Evolutionary conservation across 2,888 invertebrate genomes (phyloP).

Genomic region (Temnothorax ravouxi): DNA sequence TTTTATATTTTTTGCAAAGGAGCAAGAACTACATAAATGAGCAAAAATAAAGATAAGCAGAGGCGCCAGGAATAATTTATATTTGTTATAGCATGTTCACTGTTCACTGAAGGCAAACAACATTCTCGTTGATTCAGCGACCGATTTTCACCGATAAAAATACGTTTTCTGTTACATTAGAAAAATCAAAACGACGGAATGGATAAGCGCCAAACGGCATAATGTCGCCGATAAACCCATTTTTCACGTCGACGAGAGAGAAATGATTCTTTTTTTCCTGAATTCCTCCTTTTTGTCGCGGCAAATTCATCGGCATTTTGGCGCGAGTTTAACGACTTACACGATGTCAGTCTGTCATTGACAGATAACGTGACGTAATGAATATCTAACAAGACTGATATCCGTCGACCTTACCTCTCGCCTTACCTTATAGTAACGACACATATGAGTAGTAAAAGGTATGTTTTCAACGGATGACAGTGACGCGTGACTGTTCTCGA

Average conservation of each 20-base stretch:
- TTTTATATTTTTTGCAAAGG: background rate
- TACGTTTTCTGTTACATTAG: slow-evolving; percentile 44
- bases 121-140: background rate
- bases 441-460: slow-evolving; percentile 19
- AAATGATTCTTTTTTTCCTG: slow-evolving; percentile 2
- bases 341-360: slow-evolving; percentile 21
- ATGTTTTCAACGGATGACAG: background rate
- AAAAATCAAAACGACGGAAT: slow-evolving; percentile 34
- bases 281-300: background rate
- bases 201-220: slow-evolving; percentile 37
- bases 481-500: background rate
- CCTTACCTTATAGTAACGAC: slow-evolving; percentile 18
- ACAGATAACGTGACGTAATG: slow-evolving; percentile 38
- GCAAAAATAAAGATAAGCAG: background rate
- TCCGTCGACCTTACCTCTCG: background rate
- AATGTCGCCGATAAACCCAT: slow-evolving; percentile 45
- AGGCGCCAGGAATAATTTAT: slow-evolving; percentile 1
- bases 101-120: slow-evolving; percentile 17
- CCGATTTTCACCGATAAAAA: slow-evolving; percentile 37
- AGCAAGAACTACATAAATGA: background rate
- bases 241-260: slow-evolving; percentile 22
- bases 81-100: background rate
- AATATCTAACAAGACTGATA: slow-evolving; percentile 26
- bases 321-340: slow-evolving; percentile 39
- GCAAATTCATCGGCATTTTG: slow-evolving; percentile 8